These are phyloP conservation scores for Hyperoplus lanceolatus DNA, from an alignment of 2,797 vertebrate species.

Conservation along the genomic window DNA sequence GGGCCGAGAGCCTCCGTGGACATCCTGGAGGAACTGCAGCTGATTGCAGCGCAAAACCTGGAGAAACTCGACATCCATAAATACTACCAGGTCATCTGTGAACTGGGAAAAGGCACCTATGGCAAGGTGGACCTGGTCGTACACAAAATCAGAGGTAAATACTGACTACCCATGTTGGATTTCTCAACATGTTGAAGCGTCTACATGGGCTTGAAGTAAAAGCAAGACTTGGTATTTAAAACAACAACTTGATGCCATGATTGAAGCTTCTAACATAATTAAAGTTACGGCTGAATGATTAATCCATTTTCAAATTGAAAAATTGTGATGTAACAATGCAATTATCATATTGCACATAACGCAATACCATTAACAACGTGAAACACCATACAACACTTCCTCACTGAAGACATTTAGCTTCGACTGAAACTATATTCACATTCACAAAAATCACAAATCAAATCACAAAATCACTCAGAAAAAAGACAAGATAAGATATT, in stretches of 20 bases:
- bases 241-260: not conserved
- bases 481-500: no score
- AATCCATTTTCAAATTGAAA: no score
- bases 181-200: not conserved
- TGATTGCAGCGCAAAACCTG: conserved; percentile 86
- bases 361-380: no score
- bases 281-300: no score
- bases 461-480: no score
- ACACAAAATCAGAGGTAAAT: conserved; percentile 85
- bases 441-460: no score
- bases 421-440: no score
- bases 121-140: conserved; percentile 88
- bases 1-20: conserved; percentile 75
- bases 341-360: no score
- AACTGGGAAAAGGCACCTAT: conserved; percentile 88
- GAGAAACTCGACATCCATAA: conserved; percentile 85
- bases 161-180: not conserved
- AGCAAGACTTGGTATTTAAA: not conserved
- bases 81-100: conserved; percentile 86
- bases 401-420: no score
- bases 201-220: not conserved
- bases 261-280: not conserved
- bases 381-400: no score
- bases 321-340: no score
- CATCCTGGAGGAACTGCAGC: conserved; percentile 87